Conservation (phyloP, 2,888 invertebrate genomes). For the Drosophila cognata region DNA sequence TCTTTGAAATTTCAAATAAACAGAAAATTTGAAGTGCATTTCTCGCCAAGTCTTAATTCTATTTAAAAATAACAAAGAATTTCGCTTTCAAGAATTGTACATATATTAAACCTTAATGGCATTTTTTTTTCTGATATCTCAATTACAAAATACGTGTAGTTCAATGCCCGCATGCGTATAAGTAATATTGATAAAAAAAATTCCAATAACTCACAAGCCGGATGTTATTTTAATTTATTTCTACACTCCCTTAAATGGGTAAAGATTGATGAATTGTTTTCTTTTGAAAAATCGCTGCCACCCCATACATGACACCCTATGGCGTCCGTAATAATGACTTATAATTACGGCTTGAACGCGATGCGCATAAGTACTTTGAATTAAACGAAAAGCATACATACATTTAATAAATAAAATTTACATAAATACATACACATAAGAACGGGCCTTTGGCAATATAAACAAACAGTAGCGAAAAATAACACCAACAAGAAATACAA, state of each 20-base stretch:
- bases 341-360: constrained; percentile 54
- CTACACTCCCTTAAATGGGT: constrained; percentile 7
- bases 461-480: constrained; percentile 49
- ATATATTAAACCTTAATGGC: background rate
- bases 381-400: constrained; percentile 23
- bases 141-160: background rate
- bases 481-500: constrained; percentile 32
- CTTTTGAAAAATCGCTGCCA: constrained; percentile 18
- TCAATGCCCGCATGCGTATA: constrained; percentile 1
- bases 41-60: background rate
- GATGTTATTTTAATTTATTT: constrained; percentile 17
- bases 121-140: background rate
- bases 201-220: constrained; percentile 5
- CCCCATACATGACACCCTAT: constrained; percentile 63
- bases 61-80: background rate
- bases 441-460: constrained; percentile 47
- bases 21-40: background rate
- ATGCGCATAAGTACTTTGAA: constrained; percentile 54
- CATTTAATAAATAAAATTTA: constrained; percentile 12
- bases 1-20: too few relatives aligned
- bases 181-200: background rate
- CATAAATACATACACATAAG: constrained; percentile 6
- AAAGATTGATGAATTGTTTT: constrained; percentile 5
- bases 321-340: constrained; percentile 59
- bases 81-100: background rate